Evolutionary conservation across 2,113 vertebrate genomes (phyloP), one percentile per base, ranked within the genome.

Genomic region (Phaethon lepturus): DNA sequence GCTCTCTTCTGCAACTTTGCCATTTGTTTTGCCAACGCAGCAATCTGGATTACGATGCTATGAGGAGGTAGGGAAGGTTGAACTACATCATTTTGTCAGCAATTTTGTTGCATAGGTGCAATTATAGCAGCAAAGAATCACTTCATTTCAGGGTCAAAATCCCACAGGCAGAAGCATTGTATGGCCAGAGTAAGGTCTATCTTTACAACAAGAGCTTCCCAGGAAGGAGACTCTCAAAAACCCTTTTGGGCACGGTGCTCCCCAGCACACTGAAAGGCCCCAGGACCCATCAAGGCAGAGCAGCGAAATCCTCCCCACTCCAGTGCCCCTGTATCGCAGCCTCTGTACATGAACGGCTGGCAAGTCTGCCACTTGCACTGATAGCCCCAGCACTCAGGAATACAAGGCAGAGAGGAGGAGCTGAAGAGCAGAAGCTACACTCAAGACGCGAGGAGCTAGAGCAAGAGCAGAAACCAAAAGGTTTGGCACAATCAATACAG

Each of bases 261-360:
- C 28, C 14, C 17, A 75, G 74, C 49, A 58, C 15, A 17, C 42
- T 24, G 17, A 62, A 50, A 90, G 53, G 49, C 23, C 60, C 42
- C 9, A 5, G 14, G 25, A 67, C 17, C 26, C 35, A 56, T 24
- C 20, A 22, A 50, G 31, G 31, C 23, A 63, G 55, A 63, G 53
- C 55, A 90, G 42, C 11, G 55, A 56, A 47, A 72, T 35, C 29
- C 58, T 59, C 15, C 85, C 53, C 14, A 6, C 35, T 44, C 23
- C 74, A n/a, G 1, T 28, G 40, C 15, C 26, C 40, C 53, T 2
- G 0, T 11, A 33, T 38, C 6, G 0, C 84, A 64, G 64, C 13
- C 44, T 52, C 38, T 1, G 0, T 12, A 38, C 9, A 4, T 12
- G 22, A 67, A 15, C n/a, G 67, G 47, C 47, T 55, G 59, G 24